Conservation (phyloP, 1,140 invertebrate species). For the Drosophila varians region DNA sequence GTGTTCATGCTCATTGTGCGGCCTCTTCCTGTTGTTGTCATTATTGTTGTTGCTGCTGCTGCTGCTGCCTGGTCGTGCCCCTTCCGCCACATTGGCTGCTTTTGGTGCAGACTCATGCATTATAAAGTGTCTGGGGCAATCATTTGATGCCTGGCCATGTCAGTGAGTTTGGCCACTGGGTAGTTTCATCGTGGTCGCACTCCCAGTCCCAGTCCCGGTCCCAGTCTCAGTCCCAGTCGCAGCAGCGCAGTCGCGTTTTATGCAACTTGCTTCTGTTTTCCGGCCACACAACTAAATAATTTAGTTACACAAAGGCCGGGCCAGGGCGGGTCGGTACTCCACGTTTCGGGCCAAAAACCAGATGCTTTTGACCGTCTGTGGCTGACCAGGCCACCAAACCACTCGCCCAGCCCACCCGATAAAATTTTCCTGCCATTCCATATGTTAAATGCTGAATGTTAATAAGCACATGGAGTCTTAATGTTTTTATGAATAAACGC, state of each 20-base stretch:
- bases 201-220: conserved; percentile 17
- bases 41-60: conserved; percentile 32
- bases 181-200: conserved; percentile 33
- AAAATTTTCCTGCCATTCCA: conserved; percentile 47
- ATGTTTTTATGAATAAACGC: too few relatives aligned
- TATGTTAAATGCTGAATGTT: conserved; percentile 50
- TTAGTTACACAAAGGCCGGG: conserved; percentile 60
- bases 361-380: conserved; percentile 54
- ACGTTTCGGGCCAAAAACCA: conserved; percentile 17
- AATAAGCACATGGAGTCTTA: conserved; percentile 46
- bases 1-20: conserved; percentile 77
- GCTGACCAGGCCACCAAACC: conserved; percentile 55
- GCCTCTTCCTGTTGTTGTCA: conserved; percentile 57
- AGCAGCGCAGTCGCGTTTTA: conserved; percentile 6
- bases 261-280: conserved; percentile 48
- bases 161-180: conserved; percentile 52
- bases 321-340: conserved; percentile 3
- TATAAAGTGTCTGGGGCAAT: conserved; percentile 80
- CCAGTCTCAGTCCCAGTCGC: conserved; percentile 11
- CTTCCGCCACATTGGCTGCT: conserved; percentile 12
- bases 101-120: conserved; percentile 63
- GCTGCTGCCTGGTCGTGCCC: conserved; percentile 11
- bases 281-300: conserved; percentile 74
- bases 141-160: conserved; percentile 71
- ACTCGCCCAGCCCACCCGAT: conserved; percentile 5